Base-by-base conservation (phyloP, 2,797 vertebrate genomes). In the Euphonia xanthogaster region DNA sequence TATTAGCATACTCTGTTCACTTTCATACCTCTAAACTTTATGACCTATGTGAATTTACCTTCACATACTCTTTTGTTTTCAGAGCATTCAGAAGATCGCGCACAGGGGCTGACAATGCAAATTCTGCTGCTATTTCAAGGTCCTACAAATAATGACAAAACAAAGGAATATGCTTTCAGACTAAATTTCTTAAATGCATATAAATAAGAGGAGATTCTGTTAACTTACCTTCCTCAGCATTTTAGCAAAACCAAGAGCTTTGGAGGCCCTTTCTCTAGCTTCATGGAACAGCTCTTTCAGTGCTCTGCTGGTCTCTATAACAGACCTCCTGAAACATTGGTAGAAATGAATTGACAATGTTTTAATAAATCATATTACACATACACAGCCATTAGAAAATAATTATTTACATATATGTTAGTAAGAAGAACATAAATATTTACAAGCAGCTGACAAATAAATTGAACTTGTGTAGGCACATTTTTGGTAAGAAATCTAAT, bases 221-320 rank as follows among this genome's bases (percentile, higher is more conserved):
- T 35, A 71, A 68, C 98, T 97, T 97, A 99, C 99, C 98, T 99
- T 99, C 79, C 99, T 99, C 76, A 99, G 97, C 99, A 99, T 99
- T 96, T 99, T 99, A 82, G 99, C 99, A 97, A 99, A 99, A 31
- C 99, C 99, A 85, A 99, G 98, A 11, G 99, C 99, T 97, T 99
- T 99, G 71, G 99, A 99, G 7, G 99, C 99, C 81, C 99, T 98
- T 81, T 99, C 99, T 90, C 99, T 98, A 82, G 99, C 99, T 97
- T 99, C 99, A 6, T 99, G 99, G 95, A 99, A 99, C 66, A 99
- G 98, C 88, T 99, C 99, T 96, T 99, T 99, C 42, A 99, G 98
- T 7, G 99, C 99, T 24, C 99, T 98, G 93, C 99, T 99, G 10
- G 99, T 99, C 97, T 99, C 99, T 51, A 99, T 99, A 75, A 99